A percentile compares a stretch with the other conserved stretches of the same genome.
Evolutionary conservation across 1,140 invertebrate species (phyloP).

Genomic region (Drosophila serrata): DNA sequence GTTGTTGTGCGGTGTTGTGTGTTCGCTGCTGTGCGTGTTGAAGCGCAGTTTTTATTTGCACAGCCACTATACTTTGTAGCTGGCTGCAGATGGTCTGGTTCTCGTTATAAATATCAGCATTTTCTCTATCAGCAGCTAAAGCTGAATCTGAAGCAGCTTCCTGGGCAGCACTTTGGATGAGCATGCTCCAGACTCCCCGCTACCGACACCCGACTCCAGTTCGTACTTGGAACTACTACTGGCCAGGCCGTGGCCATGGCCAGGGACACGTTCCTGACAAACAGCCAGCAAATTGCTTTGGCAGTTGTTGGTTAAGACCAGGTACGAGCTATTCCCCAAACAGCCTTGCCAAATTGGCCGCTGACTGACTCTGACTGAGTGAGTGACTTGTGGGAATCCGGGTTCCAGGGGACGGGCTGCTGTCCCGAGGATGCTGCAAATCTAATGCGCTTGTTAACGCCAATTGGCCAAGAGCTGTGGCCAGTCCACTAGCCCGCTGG

Average conservation of each 20-base stretch:
- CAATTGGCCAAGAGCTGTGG: constrained; percentile 66
- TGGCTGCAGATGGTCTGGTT: constrained; percentile 42
- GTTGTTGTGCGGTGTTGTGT: constrained; percentile 1
- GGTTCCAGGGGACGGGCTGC: background rate
- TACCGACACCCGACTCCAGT: background rate
- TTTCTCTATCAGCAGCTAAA: constrained; percentile 14
- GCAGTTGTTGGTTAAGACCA: constrained; percentile 74
- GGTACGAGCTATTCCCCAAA: constrained; percentile 73
- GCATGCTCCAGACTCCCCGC: constrained; percentile 33
- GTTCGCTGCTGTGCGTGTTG: constrained; percentile 66
- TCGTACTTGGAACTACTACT: constrained; percentile 4
- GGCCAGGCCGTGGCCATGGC: constrained; percentile 16
- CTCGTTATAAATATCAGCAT: constrained; percentile 56
- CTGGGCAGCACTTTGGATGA: constrained; percentile 52
- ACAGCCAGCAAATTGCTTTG: constrained; percentile 75
- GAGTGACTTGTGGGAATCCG: constrained; percentile 8
- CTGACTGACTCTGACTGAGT: constrained; percentile 38
- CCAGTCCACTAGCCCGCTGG: constrained; percentile 44
- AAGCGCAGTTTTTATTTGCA: constrained; percentile 78
- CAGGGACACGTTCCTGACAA: constrained; percentile 55
- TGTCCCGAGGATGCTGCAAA: constrained; percentile 41
- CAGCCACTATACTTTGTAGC: constrained; percentile 43
- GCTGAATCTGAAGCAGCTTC: constrained; percentile 21
- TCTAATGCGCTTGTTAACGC: constrained; percentile 80
- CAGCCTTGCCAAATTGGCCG: constrained; percentile 79